A percentile compares a stretch with the other conserved stretches of the same genome.
These are phyloP conservation scores for Poecilia picta DNA, from an alignment of 2,797 vertebrate genomes.

Conservation along the genomic window DNA sequence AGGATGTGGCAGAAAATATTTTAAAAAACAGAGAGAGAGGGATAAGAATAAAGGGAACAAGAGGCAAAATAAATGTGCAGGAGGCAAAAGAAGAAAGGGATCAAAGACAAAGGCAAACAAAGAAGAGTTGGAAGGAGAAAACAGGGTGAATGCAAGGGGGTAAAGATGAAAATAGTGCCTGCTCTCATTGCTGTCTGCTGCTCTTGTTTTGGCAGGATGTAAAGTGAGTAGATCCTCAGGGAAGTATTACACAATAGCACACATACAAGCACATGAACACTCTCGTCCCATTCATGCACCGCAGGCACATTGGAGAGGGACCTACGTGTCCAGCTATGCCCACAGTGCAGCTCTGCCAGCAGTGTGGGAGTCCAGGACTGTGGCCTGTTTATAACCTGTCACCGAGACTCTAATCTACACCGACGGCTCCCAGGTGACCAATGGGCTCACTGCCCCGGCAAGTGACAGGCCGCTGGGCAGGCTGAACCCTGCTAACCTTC, in stretches of 20 bases:
- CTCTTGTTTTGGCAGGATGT: constrained; percentile 52
- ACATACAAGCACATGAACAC: constrained; percentile 16
- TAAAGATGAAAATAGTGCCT: constrained; percentile 55
- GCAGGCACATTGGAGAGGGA: constrained; percentile 28
- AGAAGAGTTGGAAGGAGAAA: constrained; percentile 20
- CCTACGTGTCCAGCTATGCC: constrained; percentile 37
- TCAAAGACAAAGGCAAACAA: constrained; percentile 17
- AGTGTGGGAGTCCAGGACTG: constrained; percentile 43
- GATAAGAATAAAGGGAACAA: not conserved
- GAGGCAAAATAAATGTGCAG: constrained; percentile 14
- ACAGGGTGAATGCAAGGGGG: constrained; percentile 25
- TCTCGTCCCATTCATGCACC: constrained; percentile 5
- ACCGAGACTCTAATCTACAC: constrained; percentile 69
- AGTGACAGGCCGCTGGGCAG: constrained; percentile 61
- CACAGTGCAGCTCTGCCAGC: constrained; percentile 52
- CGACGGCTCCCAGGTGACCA: constrained; percentile 76
- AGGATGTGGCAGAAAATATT: constrained; percentile 18
- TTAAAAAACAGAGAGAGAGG: constrained; percentile 12
- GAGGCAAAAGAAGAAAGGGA: constrained; percentile 49
- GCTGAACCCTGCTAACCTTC: constrained; percentile 50
- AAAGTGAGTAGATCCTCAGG: constrained; percentile 46
- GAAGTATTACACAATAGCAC: constrained; percentile 51
- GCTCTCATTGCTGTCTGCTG: constrained; percentile 50
- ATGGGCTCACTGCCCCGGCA: constrained; percentile 60
- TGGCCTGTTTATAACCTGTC: constrained; percentile 69